These are phyloP conservation scores for Lasius fuliginosus DNA, from an alignment of 2,888 invertebrate species.

Conservation along the genomic window DNA sequence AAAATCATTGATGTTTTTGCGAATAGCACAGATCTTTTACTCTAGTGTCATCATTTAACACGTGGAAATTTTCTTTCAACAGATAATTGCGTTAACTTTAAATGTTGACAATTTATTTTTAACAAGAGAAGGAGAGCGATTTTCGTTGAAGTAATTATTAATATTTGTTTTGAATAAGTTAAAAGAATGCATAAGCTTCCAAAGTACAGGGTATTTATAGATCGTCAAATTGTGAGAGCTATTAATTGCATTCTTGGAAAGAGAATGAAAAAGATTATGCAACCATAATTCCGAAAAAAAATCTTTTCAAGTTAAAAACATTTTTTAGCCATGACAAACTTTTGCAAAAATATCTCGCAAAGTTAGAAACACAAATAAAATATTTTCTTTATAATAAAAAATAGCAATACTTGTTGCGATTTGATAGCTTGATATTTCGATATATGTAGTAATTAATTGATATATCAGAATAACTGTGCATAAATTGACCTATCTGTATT, in stretches of 20 bases:
- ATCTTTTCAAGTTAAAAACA: neutral
- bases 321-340: neutral
- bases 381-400: no score
- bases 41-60: neutral
- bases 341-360: neutral
- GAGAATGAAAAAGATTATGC: neutral
- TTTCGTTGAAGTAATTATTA: neutral
- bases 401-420: no score
- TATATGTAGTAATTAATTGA: no score
- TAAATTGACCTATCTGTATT: no score
- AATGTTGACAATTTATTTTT: neutral
- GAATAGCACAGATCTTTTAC: neutral
- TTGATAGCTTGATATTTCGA: no score
- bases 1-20: neutral
- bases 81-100: neutral
- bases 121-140: neutral
- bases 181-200: neutral
- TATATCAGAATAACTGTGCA: no score
- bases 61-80: neutral
- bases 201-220: neutral
- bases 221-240: neutral
- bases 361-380: neutral
- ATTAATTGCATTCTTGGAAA: neutral
- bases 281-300: neutral
- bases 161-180: slow-evolving; percentile 5